These are phyloP conservation scores for Metridium senile DNA, from an alignment of 92 coral and sea anemone species.

Conservation along the genomic window DNA sequence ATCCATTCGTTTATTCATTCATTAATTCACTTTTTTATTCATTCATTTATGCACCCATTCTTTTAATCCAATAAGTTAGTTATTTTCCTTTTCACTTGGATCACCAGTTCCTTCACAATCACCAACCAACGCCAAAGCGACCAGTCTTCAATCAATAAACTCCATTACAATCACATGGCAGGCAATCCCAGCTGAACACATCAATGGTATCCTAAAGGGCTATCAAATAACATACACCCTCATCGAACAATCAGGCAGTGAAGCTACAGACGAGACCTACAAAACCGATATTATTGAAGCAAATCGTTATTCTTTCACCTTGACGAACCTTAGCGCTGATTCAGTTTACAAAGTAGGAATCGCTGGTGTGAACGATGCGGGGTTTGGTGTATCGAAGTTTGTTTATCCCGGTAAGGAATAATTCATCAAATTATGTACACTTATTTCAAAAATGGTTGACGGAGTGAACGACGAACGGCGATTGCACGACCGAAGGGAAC, in stretches of 20 bases:
- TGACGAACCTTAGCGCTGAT: conserved; percentile 17
- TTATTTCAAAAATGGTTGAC: no score
- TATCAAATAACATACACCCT: conserved; percentile 44
- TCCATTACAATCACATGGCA: conserved; percentile 46
- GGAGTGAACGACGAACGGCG: no score
- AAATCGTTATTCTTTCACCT: background rate
- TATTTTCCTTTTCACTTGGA: no score
- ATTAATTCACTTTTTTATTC: no score
- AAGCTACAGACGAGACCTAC: no score
- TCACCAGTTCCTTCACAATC: no score
- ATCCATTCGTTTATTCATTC: no score
- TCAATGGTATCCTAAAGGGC: conserved; percentile 55
- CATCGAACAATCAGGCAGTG: conserved; percentile 29
- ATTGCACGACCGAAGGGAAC: no score
- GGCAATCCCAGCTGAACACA: conserved; percentile 40
- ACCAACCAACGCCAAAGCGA: conserved; percentile 35
- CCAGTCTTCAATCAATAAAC: conserved; percentile 52
- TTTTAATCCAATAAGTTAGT: no score
- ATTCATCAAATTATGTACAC: no score
- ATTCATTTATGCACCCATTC: no score
- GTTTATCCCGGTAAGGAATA: conserved; percentile 43
- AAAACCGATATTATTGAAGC: background rate
- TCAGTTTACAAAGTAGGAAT: conserved; percentile 28
- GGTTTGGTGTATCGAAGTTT: conserved; percentile 24
- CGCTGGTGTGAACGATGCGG: conserved; percentile 39